Evolutionary conservation across 2,888 invertebrate species (phyloP).

Genomic region (Drosophila mayaguana): DNA sequence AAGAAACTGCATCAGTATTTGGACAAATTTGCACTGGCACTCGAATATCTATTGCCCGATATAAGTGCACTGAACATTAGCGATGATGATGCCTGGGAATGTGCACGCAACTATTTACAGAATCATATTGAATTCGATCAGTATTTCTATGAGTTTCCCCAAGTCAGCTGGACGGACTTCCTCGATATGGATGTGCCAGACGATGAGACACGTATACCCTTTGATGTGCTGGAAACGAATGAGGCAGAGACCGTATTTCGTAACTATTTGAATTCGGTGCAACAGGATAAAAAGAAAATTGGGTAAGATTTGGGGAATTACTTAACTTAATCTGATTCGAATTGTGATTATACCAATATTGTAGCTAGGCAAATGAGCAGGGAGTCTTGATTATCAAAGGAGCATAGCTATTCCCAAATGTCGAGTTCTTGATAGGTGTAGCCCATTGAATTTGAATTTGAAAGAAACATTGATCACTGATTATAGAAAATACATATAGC

Average conservation of each 20-base stretch:
- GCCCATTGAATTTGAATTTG: no score
- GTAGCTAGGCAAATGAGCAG: no score
- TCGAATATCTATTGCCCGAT: constrained; percentile 92
- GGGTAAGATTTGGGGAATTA: constrained; percentile 89
- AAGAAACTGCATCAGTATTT: constrained; percentile 91
- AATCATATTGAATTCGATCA: constrained; percentile 96
- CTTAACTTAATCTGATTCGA: background rate
- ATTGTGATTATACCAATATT: background rate
- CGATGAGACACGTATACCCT: constrained; percentile 93
- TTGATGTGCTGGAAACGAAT: constrained; percentile 94
- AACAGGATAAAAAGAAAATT: constrained; percentile 95
- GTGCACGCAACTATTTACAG: constrained; percentile 93
- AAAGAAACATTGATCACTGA: no score
- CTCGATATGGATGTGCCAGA: constrained; percentile 87
- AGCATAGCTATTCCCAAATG: no score
- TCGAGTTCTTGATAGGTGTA: no score
- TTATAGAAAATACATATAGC: no score
- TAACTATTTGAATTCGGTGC: constrained; percentile 95
- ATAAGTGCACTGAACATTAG: constrained; percentile 88
- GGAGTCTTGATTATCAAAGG: no score
- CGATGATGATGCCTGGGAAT: constrained; percentile 92
- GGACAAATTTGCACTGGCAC: constrained; percentile 90
- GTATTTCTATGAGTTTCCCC: constrained; percentile 95
- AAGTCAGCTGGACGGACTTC: constrained; percentile 91
- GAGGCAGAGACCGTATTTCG: constrained; percentile 97